These are phyloP conservation scores for Hydrophis major DNA, from an alignment of 2,797 vertebrate species.

Conservation along the genomic window DNA sequence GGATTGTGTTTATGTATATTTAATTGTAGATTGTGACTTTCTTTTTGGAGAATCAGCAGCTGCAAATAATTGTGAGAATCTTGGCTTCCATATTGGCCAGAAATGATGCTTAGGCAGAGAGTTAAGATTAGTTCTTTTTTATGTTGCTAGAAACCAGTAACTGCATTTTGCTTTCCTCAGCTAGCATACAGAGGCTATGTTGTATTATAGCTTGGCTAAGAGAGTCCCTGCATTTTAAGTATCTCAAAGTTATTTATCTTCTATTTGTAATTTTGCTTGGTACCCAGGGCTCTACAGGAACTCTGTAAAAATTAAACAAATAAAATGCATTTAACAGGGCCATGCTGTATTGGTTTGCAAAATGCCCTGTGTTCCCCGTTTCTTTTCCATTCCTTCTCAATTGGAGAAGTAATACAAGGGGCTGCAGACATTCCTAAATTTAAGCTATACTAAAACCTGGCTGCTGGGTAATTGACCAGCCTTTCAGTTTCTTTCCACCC, in stretches of 20 bases:
- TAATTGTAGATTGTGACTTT: not conserved
- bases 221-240: conserved; percentile 1
- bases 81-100: not conserved
- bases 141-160: not conserved
- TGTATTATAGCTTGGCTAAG: not conserved
- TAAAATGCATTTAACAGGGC: not conserved
- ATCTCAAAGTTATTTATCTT: conserved; percentile 12
- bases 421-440: conserved; percentile 16
- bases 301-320: conserved; percentile 11
- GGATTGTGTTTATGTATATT: not conserved
- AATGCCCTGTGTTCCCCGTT: not conserved
- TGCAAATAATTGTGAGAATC: not conserved
- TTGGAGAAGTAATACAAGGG: conserved; percentile 35
- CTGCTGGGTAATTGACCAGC: conserved; percentile 29
- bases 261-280: conserved; percentile 39
- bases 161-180: conserved; percentile 16
- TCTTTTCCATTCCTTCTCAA: rapidly evolving
- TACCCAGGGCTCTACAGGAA: conserved; percentile 9
- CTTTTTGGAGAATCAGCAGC: not conserved
- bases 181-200: not conserved
- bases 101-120: not conserved
- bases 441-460: conserved; percentile 49
- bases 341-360: conserved; percentile 20
- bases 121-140: conserved; percentile 18
- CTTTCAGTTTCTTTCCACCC: conserved; percentile 59